Evolutionary conservation across 2,888 invertebrate genomes (phyloP).

Genomic region (Pocota personata): DNA sequence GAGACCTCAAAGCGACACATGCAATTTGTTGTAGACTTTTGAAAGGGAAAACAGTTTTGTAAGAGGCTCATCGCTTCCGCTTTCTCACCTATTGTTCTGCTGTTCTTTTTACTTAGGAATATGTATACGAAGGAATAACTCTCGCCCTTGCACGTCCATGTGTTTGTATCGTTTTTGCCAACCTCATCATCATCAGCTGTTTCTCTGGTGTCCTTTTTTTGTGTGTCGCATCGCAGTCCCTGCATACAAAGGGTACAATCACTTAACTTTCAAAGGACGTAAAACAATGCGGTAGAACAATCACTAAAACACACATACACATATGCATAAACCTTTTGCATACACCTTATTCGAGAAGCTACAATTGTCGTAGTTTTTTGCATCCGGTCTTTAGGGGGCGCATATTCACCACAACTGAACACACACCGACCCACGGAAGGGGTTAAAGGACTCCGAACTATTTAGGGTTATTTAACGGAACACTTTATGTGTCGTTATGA

Average conservation of each 20-base stretch:
- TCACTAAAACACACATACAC: conserved; percentile 23
- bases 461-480: conserved; percentile 62
- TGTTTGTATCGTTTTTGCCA: neutral
- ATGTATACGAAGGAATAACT: neutral
- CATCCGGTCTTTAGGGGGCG: conserved; percentile 25
- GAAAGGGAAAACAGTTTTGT: conserved; percentile 60
- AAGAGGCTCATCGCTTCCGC: conserved; percentile 59
- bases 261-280: conserved; percentile 57
- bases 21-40: conserved; percentile 7
- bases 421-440: conserved; percentile 18
- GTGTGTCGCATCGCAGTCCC: conserved; percentile 39
- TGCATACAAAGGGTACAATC: conserved; percentile 50
- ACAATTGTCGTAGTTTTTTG: conserved; percentile 39
- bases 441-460: conserved; percentile 65
- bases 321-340: too few species aligned
- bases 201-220: neutral
- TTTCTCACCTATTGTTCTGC: conserved; percentile 61
- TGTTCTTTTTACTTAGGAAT: conserved; percentile 42
- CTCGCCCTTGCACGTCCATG: neutral
- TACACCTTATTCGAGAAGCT: neutral
- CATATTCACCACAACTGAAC: conserved; percentile 39
- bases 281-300: conserved; percentile 61
- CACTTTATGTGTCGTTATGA: conserved; percentile 37
- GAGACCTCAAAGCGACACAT: neutral
- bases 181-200: conserved; percentile 58